A percentile compares a stretch with the other conserved stretches of the same genome.
These are phyloP conservation scores for Ispidina lecontei DNA, from an alignment of 2,797 vertebrate genomes.

Conservation along the genomic window DNA sequence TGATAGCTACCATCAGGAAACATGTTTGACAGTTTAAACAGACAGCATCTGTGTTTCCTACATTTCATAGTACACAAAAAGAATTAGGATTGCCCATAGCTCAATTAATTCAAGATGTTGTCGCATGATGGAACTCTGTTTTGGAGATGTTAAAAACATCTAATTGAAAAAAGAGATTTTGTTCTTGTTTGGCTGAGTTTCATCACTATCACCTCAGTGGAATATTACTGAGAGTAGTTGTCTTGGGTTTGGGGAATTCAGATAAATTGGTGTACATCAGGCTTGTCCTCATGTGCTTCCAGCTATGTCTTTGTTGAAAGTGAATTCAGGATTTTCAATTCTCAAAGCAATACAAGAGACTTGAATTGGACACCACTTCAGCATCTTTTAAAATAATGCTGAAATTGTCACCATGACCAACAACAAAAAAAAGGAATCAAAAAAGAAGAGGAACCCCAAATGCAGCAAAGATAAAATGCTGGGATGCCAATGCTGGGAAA, in stretches of 20 bases:
- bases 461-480: background rate
- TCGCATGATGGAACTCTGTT: background rate
- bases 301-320: background rate
- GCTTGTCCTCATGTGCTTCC: background rate
- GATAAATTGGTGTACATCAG: background rate
- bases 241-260: background rate
- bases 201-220: conserved; percentile 2
- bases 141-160: conserved; percentile 4
- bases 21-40: conserved; percentile 73
- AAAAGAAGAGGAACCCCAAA: background rate
- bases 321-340: background rate
- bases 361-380: background rate
- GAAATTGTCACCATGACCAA: background rate
- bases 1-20: conserved; percentile 66
- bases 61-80: conserved; percentile 43
- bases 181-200: conserved; percentile 32
- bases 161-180: conserved; percentile 54
- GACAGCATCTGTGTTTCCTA: conserved; percentile 66
- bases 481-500: background rate
- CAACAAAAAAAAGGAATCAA: background rate
- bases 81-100: background rate
- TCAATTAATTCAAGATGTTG: conserved; percentile 66
- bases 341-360: background rate
- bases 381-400: background rate
- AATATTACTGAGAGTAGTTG: background rate